Evolutionary conservation across 2,113 vertebrate species (phyloP).

Genomic region (Sceloporus tristichus): DNA sequence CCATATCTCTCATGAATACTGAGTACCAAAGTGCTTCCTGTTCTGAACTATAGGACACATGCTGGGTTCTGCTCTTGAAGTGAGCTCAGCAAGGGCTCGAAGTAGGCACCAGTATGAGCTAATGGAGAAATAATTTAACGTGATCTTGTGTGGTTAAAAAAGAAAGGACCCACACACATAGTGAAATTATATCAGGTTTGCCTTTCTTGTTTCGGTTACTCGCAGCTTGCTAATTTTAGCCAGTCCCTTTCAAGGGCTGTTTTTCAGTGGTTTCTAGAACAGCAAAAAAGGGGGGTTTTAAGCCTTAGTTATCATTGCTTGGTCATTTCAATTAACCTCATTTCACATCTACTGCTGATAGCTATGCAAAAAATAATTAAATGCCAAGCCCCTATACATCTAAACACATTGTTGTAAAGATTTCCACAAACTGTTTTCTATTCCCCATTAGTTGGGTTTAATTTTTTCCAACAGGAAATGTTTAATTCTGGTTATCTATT

Average conservation of each 20-base stretch:
- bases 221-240: constrained; percentile 62
- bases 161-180: constrained; percentile 44
- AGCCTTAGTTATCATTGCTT: constrained; percentile 52
- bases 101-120: constrained; percentile 65
- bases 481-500: background rate
- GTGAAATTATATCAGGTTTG: constrained; percentile 57
- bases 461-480: background rate
- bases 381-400: constrained; percentile 29
- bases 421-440: constrained; percentile 28
- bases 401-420: constrained; percentile 39
- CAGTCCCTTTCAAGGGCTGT: constrained; percentile 58
- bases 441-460: too few species aligned
- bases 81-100: constrained; percentile 67
- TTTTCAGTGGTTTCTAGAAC: constrained; percentile 43
- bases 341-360: background rate
- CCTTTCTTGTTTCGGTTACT: constrained; percentile 64
- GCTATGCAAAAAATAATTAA: constrained; percentile 56
- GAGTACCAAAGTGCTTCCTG: constrained; percentile 67
- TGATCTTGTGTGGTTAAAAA: constrained; percentile 59
- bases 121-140: constrained; percentile 73
- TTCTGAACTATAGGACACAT: constrained; percentile 68
- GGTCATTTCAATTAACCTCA: constrained; percentile 57
- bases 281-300: constrained; percentile 44
- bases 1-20: constrained; percentile 51
- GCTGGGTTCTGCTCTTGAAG: constrained; percentile 73